A percentile compares a stretch with the other conserved stretches of the same genome.
phyloP scores from a whole-genome alignment of 2,888 invertebrate species.

The Zygothrica quintamaculata region DNA sequence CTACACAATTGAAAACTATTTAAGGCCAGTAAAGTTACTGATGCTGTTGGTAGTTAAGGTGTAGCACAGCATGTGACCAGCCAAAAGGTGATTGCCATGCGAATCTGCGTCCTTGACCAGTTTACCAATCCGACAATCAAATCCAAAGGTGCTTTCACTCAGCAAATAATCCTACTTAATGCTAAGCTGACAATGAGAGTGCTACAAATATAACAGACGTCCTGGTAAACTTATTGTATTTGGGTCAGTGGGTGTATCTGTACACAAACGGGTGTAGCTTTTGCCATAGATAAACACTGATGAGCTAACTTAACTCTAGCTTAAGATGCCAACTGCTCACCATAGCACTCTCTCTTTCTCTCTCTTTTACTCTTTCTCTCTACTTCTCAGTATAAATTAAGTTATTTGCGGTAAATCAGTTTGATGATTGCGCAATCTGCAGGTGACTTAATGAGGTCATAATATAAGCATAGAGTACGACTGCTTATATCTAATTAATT shows the following conservation, averaged over 20 bases:
- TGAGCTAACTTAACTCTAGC: conserved; percentile 51
- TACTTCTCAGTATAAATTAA: conserved; percentile 13
- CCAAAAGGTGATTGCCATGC: conserved; percentile 16
- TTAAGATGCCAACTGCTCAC: conserved; percentile 36
- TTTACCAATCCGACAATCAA: conserved; percentile 18
- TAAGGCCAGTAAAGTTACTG: conserved; percentile 9
- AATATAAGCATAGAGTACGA: no score
- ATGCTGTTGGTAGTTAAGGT: neutral
- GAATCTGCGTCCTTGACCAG: conserved; percentile 43
- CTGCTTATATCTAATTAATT: no score
- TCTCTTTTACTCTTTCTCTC: no score
- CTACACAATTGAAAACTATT: conserved; percentile 67
- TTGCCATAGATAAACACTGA: conserved; percentile 38
- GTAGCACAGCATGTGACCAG: neutral
- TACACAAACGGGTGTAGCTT: neutral
- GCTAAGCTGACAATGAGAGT: conserved; percentile 21
- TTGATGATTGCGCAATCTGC: conserved; percentile 1
- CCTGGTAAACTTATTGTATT: conserved; percentile 39
- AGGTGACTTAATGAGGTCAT: neutral
- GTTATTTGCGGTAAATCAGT: conserved; percentile 15
- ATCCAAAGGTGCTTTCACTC: conserved; percentile 14
- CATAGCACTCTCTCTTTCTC: no score
- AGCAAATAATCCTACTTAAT: conserved; percentile 47
- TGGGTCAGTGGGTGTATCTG: conserved; percentile 24
- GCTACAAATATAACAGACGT: conserved; percentile 8